Evolutionary conservation across 2,797 vertebrate genomes (phyloP).

Genomic region (Tolypeutes matacus): DNA sequence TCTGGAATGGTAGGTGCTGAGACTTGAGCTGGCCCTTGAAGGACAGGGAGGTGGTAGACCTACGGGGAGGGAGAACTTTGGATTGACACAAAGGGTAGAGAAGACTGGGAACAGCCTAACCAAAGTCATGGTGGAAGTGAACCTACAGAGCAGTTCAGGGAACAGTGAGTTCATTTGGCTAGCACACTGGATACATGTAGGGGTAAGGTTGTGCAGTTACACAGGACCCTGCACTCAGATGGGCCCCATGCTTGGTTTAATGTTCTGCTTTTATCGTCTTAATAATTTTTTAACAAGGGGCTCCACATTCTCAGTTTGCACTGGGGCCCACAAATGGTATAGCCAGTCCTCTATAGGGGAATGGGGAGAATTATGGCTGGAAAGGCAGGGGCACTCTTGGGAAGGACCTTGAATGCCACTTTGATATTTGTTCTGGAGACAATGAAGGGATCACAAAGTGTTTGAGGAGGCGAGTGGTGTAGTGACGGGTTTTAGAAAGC

Average conservation of each 20-base stretch:
- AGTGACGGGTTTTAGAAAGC: not conserved
- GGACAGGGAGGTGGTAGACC: not conserved
- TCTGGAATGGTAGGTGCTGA: not conserved
- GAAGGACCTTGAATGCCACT: not conserved
- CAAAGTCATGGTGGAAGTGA: not conserved
- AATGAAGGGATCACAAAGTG: not conserved
- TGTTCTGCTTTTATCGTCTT: not conserved
- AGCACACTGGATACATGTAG: not conserved
- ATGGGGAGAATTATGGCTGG: not conserved
- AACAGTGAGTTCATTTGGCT: not conserved
- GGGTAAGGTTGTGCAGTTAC: not conserved
- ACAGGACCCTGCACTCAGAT: not conserved
- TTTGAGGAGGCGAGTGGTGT: not conserved
- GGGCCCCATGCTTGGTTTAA: not conserved
- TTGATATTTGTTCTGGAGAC: not conserved
- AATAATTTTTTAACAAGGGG: not conserved
- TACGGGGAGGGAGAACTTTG: not conserved
- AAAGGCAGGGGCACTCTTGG: not conserved
- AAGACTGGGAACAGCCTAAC: not conserved
- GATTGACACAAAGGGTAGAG: not conserved
- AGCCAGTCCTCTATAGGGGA: not conserved
- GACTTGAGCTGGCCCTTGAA: not conserved
- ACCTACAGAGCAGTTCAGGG: not conserved
- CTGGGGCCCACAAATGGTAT: not conserved
- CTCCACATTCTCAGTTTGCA: not conserved